These are phyloP conservation scores for Pseudochirops corinnae DNA, from an alignment of 2,797 vertebrate genomes.

Conservation along the genomic window DNA sequence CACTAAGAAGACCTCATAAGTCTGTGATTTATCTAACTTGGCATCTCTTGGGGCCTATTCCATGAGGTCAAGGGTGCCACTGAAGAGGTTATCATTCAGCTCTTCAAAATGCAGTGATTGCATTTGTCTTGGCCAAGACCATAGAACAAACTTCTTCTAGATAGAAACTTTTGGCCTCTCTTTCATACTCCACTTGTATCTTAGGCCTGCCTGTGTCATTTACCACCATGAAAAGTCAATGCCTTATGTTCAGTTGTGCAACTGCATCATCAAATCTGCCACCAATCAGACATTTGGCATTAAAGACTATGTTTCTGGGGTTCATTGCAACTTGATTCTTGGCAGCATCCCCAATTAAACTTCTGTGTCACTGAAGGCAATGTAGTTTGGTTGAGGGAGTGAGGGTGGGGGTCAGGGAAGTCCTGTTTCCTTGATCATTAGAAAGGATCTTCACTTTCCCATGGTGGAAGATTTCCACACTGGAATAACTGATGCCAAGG, in stretches of 20 bases:
- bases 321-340: neutral
- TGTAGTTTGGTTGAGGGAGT: neutral
- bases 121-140: neutral
- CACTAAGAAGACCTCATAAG: neutral
- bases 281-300: neutral
- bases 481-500: neutral
- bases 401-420: too few relatives aligned
- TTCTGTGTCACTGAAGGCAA: neutral
- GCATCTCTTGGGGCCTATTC: neutral
- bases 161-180: neutral
- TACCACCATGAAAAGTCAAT: neutral
- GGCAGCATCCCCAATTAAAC: neutral
- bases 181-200: neutral
- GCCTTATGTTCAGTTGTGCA: neutral
- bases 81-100: neutral
- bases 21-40: neutral
- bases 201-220: neutral
- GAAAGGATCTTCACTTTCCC: neutral
- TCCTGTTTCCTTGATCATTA: neutral
- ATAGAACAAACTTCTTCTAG: neutral
- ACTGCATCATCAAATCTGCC: neutral
- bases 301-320: neutral
- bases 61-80: neutral
- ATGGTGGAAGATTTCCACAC: neutral
- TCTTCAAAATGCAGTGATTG: neutral